These are phyloP conservation scores for Mythimna loreyi DNA, from an alignment of 2,888 invertebrate species.

Conservation along the genomic window DNA sequence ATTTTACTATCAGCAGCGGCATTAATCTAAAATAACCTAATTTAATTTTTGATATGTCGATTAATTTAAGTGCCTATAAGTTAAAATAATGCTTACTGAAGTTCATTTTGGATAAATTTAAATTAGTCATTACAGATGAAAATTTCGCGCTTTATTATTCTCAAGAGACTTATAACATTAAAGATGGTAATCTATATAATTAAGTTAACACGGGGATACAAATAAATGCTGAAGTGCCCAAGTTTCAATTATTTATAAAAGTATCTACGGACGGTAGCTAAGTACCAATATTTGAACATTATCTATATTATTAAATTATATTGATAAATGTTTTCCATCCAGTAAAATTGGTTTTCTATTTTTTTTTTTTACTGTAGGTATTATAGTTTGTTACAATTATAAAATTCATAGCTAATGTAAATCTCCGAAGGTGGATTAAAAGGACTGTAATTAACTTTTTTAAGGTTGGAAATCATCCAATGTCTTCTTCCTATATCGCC, in stretches of 20 bases:
- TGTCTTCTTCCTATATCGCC: no score
- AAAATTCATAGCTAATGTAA: constrained; percentile 8
- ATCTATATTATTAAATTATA: constrained; percentile 15
- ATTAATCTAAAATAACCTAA: constrained; percentile 28
- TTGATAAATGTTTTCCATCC: neutral
- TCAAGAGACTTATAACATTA: constrained; percentile 33
- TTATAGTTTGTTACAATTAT: no score
- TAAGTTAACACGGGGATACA: constrained; percentile 33
- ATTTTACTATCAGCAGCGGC: constrained; percentile 24
- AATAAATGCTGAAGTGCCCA: constrained; percentile 32
- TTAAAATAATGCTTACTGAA: constrained; percentile 26
- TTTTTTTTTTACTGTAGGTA: no score
- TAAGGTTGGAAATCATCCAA: no score
- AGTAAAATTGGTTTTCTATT: neutral
- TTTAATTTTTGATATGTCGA: constrained; percentile 19
- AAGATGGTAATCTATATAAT: constrained; percentile 48
- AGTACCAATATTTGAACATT: constrained; percentile 13
- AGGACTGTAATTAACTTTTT: neutral
- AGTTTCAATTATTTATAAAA: constrained; percentile 35
- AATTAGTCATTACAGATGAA: constrained; percentile 39
- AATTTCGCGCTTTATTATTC: constrained; percentile 41
- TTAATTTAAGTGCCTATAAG: constrained; percentile 11
- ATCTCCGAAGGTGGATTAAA: neutral
- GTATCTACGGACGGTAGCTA: neutral
- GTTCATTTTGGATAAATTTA: constrained; percentile 46